These are phyloP conservation scores for Mormyrus hasselquistii DNA, from an alignment of 2,797 vertebrate species.

Conservation along the genomic window DNA sequence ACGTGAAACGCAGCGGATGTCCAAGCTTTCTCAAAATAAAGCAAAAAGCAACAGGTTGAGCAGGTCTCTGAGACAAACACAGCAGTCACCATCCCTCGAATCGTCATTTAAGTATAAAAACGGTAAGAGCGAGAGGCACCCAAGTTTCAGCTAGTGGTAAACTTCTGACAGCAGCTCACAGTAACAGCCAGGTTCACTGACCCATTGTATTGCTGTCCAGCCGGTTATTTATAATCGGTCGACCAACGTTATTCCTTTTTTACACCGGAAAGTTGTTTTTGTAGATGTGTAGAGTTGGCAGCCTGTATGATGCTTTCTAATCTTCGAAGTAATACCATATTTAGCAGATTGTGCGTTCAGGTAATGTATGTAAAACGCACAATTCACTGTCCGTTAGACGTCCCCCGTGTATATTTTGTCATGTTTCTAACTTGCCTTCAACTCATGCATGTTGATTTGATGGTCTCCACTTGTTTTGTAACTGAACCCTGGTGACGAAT, in stretches of 20 bases:
- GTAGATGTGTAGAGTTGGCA: not conserved
- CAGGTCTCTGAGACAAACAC: slow-evolving; percentile 38
- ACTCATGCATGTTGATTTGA: not conserved
- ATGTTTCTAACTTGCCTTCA: not conserved
- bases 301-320: not conserved
- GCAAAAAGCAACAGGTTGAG: slow-evolving; percentile 46
- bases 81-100: not conserved
- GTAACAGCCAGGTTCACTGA: not conserved
- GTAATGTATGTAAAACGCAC: not conserved
- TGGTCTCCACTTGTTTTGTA: not conserved
- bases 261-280: not conserved
- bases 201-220: not conserved
- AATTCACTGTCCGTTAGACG: not conserved
- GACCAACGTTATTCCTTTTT: not conserved
- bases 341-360: not conserved
- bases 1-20: not conserved
- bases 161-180: not conserved
- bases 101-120: not conserved
- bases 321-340: not conserved
- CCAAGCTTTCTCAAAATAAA: slow-evolving; percentile 20
- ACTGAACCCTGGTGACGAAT: not conserved
- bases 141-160: not conserved
- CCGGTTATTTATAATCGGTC: not conserved
- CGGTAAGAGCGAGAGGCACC: slow-evolving; percentile 29
- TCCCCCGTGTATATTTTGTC: not conserved